Evolutionary conservation across 2,888 invertebrate species (phyloP), one percentile per base, ranked within the genome.

Genomic region (Agrotis clavis): DNA sequence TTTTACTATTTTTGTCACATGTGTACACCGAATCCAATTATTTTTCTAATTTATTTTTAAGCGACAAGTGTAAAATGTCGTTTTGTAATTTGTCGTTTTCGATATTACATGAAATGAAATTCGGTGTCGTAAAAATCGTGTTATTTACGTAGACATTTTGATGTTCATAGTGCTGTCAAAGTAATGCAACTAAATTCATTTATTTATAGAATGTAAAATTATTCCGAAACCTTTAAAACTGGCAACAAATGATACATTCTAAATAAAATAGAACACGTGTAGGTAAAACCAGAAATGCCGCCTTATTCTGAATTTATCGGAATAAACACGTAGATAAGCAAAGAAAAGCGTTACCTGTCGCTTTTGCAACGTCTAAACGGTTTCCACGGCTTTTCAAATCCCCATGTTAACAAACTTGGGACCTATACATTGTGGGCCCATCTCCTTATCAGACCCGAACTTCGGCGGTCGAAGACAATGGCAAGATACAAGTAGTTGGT

Each of bases 391-490:
- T 91, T 92, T 93, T 92, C 92, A 92, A 92, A 92, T 91, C 92
- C 91, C 86, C 85, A 88, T 87, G 89, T 90, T 87, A 85, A 87
- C 90, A 88, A 91, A 93, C 92, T 93, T 93, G 91, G 92, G 89
- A 91, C 91, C 91, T 91, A 89, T 89, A 88, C 89, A 91, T 93
- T 92, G 91, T 93, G 89, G 81, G 77, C 75, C 83, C 88, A 80
- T 86, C 88, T 83, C 83, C 81, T 94, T 94, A 94, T 94, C 94
- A 84, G 74, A 67, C 85, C 89, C 92, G 90, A 94, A 94, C 92
- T 94, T 94, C 89, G 88, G 81, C 87, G 87, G 89, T 84, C 69
- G 81, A 92, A 93, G 93, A 94, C 92, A 92, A 92, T 87, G 74
- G 88, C 81, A 90, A 90, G 91, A 90, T 85, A 87, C 87, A 87